Percentiles rank a stretch among this genome's conserved stretches.
Conservation (phyloP, 2,113 vertebrate genomes). For the Centrocercus urophasianus region DNA sequence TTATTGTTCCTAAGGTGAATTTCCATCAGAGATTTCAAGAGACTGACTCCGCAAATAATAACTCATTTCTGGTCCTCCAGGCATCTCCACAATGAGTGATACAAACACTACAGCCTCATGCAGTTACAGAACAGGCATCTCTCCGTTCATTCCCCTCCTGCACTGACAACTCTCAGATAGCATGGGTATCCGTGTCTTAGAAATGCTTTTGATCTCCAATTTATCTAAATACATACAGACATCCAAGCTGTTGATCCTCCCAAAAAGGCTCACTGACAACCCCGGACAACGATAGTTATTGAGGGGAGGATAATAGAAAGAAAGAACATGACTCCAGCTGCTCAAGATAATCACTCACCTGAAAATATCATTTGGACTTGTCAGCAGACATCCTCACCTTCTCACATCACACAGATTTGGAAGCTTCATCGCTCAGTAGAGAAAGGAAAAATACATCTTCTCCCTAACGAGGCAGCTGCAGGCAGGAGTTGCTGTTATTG, state of each 20-base stretch:
- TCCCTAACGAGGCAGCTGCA: background rate
- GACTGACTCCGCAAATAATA: background rate
- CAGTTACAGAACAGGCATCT: background rate
- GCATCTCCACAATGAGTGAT: slow-evolving; percentile 24
- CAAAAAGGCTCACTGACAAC: background rate
- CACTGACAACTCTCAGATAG: background rate
- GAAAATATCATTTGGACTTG: slow-evolving; percentile 66
- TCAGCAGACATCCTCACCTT: slow-evolving; percentile 59
- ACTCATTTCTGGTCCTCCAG: background rate
- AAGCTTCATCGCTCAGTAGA: background rate
- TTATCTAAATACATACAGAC: background rate
- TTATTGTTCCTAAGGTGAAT: background rate
- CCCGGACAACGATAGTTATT: background rate
- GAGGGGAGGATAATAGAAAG: background rate
- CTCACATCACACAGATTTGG: background rate
- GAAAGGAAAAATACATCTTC: background rate
- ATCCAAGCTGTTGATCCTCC: background rate
- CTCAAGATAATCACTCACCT: slow-evolving; percentile 29
- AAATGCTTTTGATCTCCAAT: background rate
- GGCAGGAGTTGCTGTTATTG: slow-evolving; percentile 32
- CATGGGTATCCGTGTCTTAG: background rate
- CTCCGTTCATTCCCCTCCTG: background rate
- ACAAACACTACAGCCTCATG: background rate
- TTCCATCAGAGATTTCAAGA: background rate
- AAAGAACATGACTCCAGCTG: background rate